These are phyloP conservation scores for Dallia pectoralis DNA, from an alignment of 2,797 vertebrate species.

Conservation along the genomic window DNA sequence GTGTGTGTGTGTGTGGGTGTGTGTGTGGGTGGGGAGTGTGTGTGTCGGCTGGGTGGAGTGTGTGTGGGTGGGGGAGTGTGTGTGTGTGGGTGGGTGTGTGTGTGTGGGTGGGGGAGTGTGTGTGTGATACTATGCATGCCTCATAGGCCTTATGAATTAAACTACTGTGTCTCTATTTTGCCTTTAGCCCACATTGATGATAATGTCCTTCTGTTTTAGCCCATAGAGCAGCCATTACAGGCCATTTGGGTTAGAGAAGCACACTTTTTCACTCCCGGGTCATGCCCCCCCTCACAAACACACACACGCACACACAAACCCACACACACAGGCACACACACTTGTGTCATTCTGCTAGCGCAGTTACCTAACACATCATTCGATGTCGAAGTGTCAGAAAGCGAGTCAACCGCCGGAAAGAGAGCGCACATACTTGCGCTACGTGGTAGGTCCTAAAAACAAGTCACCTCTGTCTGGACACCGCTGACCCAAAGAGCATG, in stretches of 20 bases:
- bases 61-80: slow-evolving; percentile 11
- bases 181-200: not conserved
- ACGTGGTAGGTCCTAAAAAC: no score
- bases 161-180: not conserved
- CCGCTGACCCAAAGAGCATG: no score
- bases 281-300: not conserved
- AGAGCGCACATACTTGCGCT: no score
- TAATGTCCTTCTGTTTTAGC: slow-evolving; percentile 6
- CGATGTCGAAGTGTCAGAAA: no score
- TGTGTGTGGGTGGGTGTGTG: no score
- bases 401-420: no score
- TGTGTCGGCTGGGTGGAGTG: not conserved
- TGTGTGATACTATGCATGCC: not conserved
- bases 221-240: not conserved
- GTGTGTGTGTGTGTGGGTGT: not conserved
- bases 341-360: not conserved
- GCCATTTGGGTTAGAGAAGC: not conserved
- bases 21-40: not conserved
- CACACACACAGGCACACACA: not conserved
- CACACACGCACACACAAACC: no score
- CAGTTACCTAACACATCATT: not conserved
- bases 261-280: not conserved
- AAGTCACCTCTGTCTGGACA: no score
- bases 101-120: not conserved
- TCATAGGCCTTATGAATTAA: not conserved